phyloP scores from a whole-genome alignment of 92 coral and sea anemone species.

The Scolanthus callimorphus region DNA sequence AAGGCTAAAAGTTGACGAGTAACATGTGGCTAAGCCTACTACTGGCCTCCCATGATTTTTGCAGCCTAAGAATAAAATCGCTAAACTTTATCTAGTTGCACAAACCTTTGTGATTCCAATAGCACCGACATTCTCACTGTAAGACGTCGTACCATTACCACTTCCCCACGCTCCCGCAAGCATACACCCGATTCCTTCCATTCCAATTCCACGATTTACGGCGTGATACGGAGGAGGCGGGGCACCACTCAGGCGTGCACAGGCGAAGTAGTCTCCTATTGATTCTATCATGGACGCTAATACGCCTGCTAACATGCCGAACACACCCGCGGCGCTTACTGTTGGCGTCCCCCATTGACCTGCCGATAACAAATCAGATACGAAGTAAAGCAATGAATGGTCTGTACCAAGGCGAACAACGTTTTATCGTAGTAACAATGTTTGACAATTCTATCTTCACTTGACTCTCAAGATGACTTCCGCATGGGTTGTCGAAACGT shows the following conservation, averaged over 20 bases:
- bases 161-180: conserved; percentile 88
- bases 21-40: no score
- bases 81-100: no score
- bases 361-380: no score
- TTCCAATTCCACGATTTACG: conserved; percentile 73
- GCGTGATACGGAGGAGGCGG: conserved; percentile 86
- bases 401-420: no score
- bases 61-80: no score
- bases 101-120: conserved; percentile 81
- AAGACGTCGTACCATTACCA: conserved; percentile 86
- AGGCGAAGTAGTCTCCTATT: conserved; percentile 83
- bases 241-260: conserved; percentile 84
- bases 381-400: no score
- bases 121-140: conserved; percentile 82
- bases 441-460: no score
- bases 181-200: conserved; percentile 79
- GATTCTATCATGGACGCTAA: conserved; percentile 84
- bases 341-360: conserved; percentile 96
- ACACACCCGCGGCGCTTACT: conserved; percentile 66
- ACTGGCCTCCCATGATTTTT: not conserved
- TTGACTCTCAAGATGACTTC: no score
- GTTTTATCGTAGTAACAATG: no score
- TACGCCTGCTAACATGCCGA: conserved; percentile 89
- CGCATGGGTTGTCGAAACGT: no score
- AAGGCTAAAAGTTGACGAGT: no score